Evolutionary conservation across 1,140 invertebrate species (phyloP), one percentile per base, ranked within the genome.

Genomic region (Lepidotrigona ventralis): DNA sequence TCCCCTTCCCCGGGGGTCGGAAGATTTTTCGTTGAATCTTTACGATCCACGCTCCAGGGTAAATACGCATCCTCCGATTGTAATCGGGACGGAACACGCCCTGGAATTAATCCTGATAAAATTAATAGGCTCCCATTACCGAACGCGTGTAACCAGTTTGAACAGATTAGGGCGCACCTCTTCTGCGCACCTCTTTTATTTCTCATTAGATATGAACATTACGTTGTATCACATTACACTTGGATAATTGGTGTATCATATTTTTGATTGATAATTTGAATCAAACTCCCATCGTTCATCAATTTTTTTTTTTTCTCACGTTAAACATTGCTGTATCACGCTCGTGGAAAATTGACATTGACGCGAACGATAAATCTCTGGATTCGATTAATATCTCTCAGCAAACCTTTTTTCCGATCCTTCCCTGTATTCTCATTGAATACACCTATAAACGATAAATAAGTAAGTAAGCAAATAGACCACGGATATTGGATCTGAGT

Each of bases 31-130:
- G 33, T 21, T 53, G 53, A 58, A 79, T 84, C 78, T 80, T 84
- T 80, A 82, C n/a, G 80, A 82, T 82, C 58, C 66, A 33, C 33
- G 85, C 81, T 56, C 64, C 69, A 53, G 73, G 78, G 68, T 76
- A 46, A 46, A 46, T 46, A 74, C 23, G 19, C 29, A n/a, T 33
- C 14, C 60, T 6, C 51, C n/a, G 86, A 88, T 88, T 83, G 74
- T 88, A 88, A 88, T 88, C 86, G 81, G 33, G 73, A 68, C 39
- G 64, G 29, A 39, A 71, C 71, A 87, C 78, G 69, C 69, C 85
- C 81, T 39, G 73, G 68, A 85, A 85, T 89, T 90, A 88, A 88
- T 88, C 68, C 71, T 56, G 83, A 87, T 87, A 86, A 88, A 88
- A 88, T 90, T 84, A 88, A 85, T 91, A 85, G 74, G 53, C 63